Evolutionary conservation across 1,140 invertebrate genomes (phyloP).

Genomic region (Zaprionus kolodkinae): DNA sequence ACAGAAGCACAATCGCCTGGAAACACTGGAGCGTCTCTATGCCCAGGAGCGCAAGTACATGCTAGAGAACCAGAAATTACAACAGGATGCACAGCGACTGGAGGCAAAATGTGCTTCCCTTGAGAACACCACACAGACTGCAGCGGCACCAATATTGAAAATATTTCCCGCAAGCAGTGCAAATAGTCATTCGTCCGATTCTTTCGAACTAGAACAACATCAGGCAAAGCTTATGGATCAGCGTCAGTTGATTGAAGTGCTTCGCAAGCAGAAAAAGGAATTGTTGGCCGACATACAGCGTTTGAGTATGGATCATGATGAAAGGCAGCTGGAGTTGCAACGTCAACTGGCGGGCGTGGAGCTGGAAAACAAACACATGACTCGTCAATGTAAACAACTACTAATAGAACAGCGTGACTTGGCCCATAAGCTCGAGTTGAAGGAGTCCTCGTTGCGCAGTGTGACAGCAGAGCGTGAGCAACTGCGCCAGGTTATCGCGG

Average conservation of each 20-base stretch:
- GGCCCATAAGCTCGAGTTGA: constrained; percentile 57
- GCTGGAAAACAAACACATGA: constrained; percentile 75
- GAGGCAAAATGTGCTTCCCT: constrained; percentile 58
- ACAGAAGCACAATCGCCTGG: constrained; percentile 70
- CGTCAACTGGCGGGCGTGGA: constrained; percentile 60
- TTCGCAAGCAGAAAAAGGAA: constrained; percentile 72
- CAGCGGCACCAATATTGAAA: background rate
- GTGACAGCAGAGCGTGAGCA: constrained; percentile 62
- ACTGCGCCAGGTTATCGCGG: constrained; percentile 58
- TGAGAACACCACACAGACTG: constrained; percentile 10
- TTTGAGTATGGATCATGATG: constrained; percentile 67
- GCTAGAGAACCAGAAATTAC: constrained; percentile 74
- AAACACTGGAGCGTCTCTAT: constrained; percentile 74
- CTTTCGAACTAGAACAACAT: constrained; percentile 71
- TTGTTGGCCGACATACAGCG: constrained; percentile 66
- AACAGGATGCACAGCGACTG: constrained; percentile 65
- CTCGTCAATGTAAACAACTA: constrained; percentile 64
- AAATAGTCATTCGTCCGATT: background rate
- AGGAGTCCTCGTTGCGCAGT: constrained; percentile 37
- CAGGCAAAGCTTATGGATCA: constrained; percentile 63
- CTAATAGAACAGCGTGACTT: constrained; percentile 58
- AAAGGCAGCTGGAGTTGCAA: constrained; percentile 64
- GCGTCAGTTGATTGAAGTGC: constrained; percentile 66
- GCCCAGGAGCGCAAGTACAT: constrained; percentile 77
- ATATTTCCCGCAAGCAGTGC: background rate